Evolutionary conservation across 2,797 vertebrate species (phyloP).

Genomic region (Brachyrhaphis roseni): DNA sequence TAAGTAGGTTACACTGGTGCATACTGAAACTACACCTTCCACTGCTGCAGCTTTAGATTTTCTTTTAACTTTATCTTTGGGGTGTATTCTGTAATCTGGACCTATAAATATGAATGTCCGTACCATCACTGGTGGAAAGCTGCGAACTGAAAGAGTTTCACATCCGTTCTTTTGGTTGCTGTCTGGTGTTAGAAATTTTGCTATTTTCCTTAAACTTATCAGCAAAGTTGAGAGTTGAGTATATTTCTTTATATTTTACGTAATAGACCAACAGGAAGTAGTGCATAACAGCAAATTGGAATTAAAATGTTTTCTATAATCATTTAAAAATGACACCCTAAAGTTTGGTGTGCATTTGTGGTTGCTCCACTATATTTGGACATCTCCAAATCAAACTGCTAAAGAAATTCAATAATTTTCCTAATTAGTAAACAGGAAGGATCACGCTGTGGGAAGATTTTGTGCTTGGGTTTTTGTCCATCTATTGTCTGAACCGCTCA

Average conservation of each 20-base stretch:
- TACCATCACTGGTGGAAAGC: background rate
- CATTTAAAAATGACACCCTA: background rate
- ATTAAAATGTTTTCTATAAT: background rate
- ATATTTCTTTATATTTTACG: background rate
- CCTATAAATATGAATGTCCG: background rate
- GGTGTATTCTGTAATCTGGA: background rate
- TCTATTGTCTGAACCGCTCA: background rate
- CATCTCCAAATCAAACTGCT: background rate
- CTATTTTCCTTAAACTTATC: background rate
- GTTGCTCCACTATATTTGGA: background rate
- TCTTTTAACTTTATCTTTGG: conserved; percentile 48
- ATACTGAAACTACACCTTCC: conserved; percentile 30
- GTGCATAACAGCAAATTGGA: background rate
- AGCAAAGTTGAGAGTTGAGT: background rate
- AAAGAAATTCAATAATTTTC: background rate
- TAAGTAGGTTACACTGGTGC: conserved; percentile 68
- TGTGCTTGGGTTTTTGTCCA: background rate
- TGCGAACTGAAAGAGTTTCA: background rate
- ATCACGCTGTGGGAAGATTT: background rate
- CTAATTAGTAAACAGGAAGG: background rate
- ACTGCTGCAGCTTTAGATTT: conserved; percentile 48
- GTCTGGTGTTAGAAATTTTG: background rate
- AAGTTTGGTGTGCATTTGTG: background rate
- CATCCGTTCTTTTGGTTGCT: background rate
- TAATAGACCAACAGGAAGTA: background rate